Evolutionary conservation across 64 coral and sea anemone species (phyloP).

Genomic region (Montipora sp.): DNA sequence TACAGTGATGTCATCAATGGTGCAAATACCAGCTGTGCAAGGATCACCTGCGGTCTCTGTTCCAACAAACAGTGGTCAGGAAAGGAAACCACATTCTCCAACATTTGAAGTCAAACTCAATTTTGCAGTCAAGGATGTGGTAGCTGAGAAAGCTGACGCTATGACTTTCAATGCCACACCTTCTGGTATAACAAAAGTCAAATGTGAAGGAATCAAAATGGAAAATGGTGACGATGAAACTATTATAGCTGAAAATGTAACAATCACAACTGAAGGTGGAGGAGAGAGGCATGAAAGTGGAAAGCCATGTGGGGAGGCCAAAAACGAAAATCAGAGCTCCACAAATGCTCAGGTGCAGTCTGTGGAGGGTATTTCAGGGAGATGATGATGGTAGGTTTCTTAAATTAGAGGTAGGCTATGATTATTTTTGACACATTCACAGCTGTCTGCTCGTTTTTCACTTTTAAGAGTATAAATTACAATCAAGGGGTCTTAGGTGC

Average conservation of each 20-base stretch:
- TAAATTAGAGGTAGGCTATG: neutral
- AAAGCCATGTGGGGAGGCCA: neutral
- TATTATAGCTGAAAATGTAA: conserved; percentile 43
- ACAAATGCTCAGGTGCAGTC: neutral
- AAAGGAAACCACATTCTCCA: neutral
- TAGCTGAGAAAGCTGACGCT: neutral
- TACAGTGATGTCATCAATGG: conserved; percentile 25
- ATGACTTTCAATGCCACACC: neutral
- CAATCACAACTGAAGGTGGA: conserved; percentile 12
- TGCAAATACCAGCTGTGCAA: conserved; percentile 5
- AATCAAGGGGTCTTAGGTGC: no score
- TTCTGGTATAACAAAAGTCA: neutral
- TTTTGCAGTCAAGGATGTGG: neutral
- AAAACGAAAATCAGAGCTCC: neutral
- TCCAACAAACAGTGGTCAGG: neutral
- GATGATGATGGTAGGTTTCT: neutral
- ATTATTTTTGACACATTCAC: no score
- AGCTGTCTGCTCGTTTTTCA: no score
- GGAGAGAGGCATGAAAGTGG: neutral
- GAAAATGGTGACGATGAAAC: conserved; percentile 36
- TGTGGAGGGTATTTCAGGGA: neutral
- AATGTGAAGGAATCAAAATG: conserved; percentile 29
- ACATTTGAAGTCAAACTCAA: conserved; percentile 41
- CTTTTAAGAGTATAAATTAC: no score
- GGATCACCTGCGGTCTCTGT: neutral